Base-by-base conservation (phyloP, 1,140 invertebrate species). In the Eciton burchellii region DNA sequence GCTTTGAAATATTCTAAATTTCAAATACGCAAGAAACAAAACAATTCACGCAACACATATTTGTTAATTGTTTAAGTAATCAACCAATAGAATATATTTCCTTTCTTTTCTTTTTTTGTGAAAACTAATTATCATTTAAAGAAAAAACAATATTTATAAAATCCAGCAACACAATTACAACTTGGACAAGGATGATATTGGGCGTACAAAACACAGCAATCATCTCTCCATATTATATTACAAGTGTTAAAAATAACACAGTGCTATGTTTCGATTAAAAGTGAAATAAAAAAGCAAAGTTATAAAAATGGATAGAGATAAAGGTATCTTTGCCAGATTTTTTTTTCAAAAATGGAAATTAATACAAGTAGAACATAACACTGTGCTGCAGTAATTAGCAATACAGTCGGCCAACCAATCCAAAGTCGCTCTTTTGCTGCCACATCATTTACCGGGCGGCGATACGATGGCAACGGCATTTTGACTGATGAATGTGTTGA, bases 401-500 rank as follows among this genome's bases (percentile, higher is more conserved):
- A 43, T 71, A 73, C 84, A 88, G 68, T 71, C 41, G 79, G 70
- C 65, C 74, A 86, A 54, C 71, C 86, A 88, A 88, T 84, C 83
- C 84, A 88, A 88, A 87, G 60, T 81, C 83, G 83, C 87, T 84
- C 81, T 89, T 87, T 87, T 86, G 79, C 49, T 84, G 86, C 86
- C 87, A 88, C 81, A 83, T 88, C 81, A 88, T 85, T 93, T 93
- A 93, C 92, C 92, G 86, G 92, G 88, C 89, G 92, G 90, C 90
- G 84, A 87, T 85, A 92, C 88, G 91, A 89, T 89, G 92, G 86
- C 79, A 84, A 87, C 89, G 86, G 90, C 91, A 91, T 92, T 91
- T 84, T 90, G 89, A 92, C 88, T 90, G 92, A 92, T 92, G 92
- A 92, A 91, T 88, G 88, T 90, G 89, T 91, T 92, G 91, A 90